These are phyloP conservation scores for Ormia ochracea DNA, from an alignment of 2,888 invertebrate genomes.

Conservation along the genomic window DNA sequence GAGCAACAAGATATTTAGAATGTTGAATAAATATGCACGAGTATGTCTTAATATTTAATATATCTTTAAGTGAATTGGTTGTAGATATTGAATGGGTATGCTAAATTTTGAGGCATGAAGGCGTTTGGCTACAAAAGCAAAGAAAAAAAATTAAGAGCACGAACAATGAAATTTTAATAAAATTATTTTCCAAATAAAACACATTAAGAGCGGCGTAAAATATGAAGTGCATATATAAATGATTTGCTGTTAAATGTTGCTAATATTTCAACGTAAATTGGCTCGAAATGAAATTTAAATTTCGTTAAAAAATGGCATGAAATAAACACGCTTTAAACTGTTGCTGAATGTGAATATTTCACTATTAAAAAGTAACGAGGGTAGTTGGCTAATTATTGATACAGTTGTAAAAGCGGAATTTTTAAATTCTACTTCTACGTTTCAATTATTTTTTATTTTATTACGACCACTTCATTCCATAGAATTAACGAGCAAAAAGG, in stretches of 20 bases:
- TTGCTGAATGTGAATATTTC: neutral
- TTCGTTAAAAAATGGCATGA: neutral
- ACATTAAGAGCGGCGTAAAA: neutral
- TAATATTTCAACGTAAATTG: neutral
- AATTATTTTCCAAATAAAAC: neutral
- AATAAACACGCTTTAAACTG: neutral
- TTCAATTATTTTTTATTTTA: too few relatives aligned
- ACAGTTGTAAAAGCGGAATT: too few relatives aligned
- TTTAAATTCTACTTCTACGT: too few relatives aligned
- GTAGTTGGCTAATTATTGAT: too few relatives aligned
- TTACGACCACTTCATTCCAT: too few relatives aligned
- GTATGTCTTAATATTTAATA: conserved; percentile 16
- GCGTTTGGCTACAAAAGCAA: conserved; percentile 24
- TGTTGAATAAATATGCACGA: conserved; percentile 40
- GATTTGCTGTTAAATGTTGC: conserved; percentile 11
- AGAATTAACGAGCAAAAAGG: too few relatives aligned
- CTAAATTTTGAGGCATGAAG: conserved; percentile 36
- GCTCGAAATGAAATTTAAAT: neutral
- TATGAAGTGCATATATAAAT: conserved; percentile 27
- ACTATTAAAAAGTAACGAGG: neutral
- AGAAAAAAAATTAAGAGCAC: neutral
- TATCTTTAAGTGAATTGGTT: conserved; percentile 3
- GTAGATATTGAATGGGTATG: neutral
- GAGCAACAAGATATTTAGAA: conserved; percentile 46
- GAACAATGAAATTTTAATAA: conserved; percentile 15